These are phyloP conservation scores for Apolygus lucorum DNA, from an alignment of 1,140 invertebrate genomes.

Conservation along the genomic window DNA sequence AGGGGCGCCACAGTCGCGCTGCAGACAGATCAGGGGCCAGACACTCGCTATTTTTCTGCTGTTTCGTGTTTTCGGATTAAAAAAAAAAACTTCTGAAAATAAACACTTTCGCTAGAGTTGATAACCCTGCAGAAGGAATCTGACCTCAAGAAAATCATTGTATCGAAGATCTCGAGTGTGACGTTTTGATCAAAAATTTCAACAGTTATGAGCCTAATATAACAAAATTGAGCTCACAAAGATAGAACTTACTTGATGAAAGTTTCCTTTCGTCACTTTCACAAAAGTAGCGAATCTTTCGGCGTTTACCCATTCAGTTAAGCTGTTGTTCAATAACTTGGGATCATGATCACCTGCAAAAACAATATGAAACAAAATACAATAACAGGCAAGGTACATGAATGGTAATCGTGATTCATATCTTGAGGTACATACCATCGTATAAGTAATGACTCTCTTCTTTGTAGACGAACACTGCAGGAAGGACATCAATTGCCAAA, in stretches of 20 bases:
- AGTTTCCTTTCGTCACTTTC: conserved; percentile 73
- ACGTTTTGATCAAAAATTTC: too few species aligned
- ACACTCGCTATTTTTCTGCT: too few species aligned
- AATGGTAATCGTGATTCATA: too few species aligned
- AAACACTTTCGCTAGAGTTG: too few species aligned
- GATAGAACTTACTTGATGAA: conserved; percentile 46
- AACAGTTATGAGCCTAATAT: too few species aligned
- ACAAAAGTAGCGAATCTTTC: conserved; percentile 87
- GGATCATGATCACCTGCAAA: conserved; percentile 1
- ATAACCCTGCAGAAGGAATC: too few species aligned
- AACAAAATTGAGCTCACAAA: not conserved
- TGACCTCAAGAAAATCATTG: too few species aligned
- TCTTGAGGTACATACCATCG: conserved; percentile 44
- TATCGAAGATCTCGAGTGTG: too few species aligned
- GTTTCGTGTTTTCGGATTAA: too few species aligned
- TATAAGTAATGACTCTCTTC: conserved; percentile 63
- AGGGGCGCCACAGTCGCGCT: too few species aligned
- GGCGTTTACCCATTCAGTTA: conserved; percentile 76
- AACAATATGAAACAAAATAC: not conserved
- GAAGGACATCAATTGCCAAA: conserved; percentile 52
- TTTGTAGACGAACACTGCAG: conserved; percentile 76
- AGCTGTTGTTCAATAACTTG: conserved; percentile 49
- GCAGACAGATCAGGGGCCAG: too few species aligned
- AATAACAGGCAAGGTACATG: not conserved
- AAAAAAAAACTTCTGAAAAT: too few species aligned